A percentile compares a stretch with the other conserved stretches of the same genome.
Evolutionary conservation across 53 echinoderm and acorn worm species (phyloP).

Genomic region (Mesocentrotus franciscanus): DNA sequence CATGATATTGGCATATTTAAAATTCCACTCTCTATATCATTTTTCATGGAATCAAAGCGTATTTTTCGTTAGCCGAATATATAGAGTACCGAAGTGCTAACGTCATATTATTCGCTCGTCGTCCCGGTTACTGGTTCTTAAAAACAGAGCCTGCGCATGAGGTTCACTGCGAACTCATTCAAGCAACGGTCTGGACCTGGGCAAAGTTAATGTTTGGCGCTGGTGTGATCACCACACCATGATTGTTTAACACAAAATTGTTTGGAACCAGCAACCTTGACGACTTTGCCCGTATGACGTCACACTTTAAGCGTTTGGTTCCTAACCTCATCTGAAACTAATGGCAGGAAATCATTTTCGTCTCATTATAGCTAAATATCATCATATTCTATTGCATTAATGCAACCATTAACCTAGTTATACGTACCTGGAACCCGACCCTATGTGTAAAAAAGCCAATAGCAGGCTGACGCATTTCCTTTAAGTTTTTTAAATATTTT

Average conservation of each 20-base stretch:
- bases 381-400: neutral
- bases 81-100: neutral
- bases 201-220: too few species aligned
- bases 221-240: too few species aligned
- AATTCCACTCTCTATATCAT: neutral
- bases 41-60: neutral
- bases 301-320: too few species aligned
- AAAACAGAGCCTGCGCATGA: too few species aligned
- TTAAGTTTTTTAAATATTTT: neutral
- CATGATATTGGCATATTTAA: neutral
- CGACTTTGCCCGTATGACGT: too few species aligned
- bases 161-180: too few species aligned
- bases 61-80: neutral
- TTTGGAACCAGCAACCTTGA: too few species aligned
- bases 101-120: too few species aligned
- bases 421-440: neutral
- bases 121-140: too few species aligned
- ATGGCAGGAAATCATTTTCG: neutral
- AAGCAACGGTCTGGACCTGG: too few species aligned
- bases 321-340: neutral
- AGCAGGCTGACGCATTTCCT: neutral
- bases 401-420: neutral
- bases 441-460: too few species aligned
- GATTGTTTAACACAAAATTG: too few species aligned
- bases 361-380: neutral